Conservation (phyloP, 2,113 vertebrate species). For the Corvus cornix region DNA sequence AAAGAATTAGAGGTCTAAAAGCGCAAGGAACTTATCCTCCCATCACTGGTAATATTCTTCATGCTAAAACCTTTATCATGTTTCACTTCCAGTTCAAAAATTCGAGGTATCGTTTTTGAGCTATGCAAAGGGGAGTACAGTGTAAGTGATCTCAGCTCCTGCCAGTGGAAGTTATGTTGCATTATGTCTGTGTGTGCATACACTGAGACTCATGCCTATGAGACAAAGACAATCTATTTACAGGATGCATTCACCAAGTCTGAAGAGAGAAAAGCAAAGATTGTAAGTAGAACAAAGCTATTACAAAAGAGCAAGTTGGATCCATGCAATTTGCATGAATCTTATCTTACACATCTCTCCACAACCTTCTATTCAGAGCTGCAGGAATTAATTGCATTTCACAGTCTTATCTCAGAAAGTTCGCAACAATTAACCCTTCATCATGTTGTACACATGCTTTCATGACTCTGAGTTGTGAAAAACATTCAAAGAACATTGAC, state of each 20-base stretch:
- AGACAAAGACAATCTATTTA: background rate
- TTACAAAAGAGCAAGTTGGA: background rate
- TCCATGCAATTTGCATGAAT: background rate
- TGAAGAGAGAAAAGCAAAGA: background rate
- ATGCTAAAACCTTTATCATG: background rate
- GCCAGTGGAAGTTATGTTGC: background rate
- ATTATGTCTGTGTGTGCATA: background rate
- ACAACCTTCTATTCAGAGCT: background rate
- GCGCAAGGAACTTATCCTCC: background rate
- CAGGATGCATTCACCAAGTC: background rate
- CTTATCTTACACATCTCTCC: accelerated
- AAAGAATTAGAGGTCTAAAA: background rate
- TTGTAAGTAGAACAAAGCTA: background rate
- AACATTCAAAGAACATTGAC: background rate
- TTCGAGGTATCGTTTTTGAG: background rate
- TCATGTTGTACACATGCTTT: background rate
- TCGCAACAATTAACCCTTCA: background rate
- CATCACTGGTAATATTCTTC: background rate
- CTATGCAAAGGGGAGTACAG: background rate
- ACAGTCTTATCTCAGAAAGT: background rate
- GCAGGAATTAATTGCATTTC: background rate
- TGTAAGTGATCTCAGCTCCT: background rate
- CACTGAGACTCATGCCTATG: background rate
- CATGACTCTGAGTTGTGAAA: background rate
- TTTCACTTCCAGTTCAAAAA: background rate